Percentiles rank a stretch among this genome's conserved stretches.
Conservation (phyloP, 2,113 vertebrate genomes). For the Tetraodon nigroviridis region DNA sequence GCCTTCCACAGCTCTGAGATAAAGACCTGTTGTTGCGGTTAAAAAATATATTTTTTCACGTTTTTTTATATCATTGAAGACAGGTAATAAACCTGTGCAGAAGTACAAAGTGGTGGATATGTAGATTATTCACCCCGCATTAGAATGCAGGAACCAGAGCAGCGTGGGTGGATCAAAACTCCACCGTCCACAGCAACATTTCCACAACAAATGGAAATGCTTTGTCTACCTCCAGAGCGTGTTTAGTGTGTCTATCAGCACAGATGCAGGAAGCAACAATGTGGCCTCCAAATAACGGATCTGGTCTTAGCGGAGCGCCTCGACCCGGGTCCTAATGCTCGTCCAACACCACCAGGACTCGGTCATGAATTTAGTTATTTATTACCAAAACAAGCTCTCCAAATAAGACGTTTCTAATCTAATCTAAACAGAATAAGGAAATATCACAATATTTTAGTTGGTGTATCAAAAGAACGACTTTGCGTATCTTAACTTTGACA, state of each 20-base stretch:
- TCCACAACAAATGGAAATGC: not conserved
- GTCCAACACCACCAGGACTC: fast-evolving
- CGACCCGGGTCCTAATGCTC: slow-evolving; percentile 49
- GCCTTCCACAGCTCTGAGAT: not conserved
- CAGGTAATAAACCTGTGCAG: not conserved
- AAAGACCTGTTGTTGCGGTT: not conserved
- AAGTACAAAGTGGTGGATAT: not conserved
- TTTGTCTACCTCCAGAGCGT: slow-evolving; percentile 20
- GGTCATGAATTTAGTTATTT: too few species aligned
- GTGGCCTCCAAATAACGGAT: slow-evolving; percentile 35
- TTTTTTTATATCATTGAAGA: too few species aligned
- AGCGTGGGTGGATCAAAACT: not conserved
- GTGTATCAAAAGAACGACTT: too few species aligned
- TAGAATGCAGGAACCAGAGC: not conserved
- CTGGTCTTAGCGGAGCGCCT: slow-evolving; percentile 22
- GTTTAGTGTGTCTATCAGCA: slow-evolving; percentile 7
- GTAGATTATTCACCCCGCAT: not conserved
- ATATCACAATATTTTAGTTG: too few species aligned
- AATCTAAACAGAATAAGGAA: too few species aligned
- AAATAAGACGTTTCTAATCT: too few species aligned
- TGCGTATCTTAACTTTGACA: too few species aligned
- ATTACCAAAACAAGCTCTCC: too few species aligned
- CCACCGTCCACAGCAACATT: too few species aligned
- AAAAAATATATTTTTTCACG: too few species aligned
- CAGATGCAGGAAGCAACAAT: slow-evolving; percentile 58